A percentile compares a stretch with the other conserved stretches of the same genome.
phyloP scores from a whole-genome alignment of 2,888 invertebrate species.

The Melolontha melolontha region DNA sequence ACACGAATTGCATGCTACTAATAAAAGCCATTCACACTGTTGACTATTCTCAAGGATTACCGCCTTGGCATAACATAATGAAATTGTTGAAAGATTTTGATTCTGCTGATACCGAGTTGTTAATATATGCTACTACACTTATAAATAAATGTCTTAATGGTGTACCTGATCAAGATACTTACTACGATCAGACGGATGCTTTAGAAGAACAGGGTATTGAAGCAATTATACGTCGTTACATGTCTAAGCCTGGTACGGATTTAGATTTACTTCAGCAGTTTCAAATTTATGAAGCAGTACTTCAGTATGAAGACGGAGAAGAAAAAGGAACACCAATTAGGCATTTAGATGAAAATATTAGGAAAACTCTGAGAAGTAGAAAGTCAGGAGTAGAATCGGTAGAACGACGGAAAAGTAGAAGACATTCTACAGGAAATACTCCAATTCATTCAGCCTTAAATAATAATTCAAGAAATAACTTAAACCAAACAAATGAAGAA shows the following conservation, averaged over 20 bases:
- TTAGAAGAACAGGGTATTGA: conserved; percentile 95
- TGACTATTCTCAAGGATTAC: conserved; percentile 76
- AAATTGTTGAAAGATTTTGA: conserved; percentile 93
- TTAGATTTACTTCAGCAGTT: conserved; percentile 93
- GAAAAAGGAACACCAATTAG: conserved; percentile 74
- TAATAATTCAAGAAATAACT: conserved; percentile 54
- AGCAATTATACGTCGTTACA: conserved; percentile 86
- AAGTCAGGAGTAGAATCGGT: conserved; percentile 72
- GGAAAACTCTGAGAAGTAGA: conserved; percentile 80
- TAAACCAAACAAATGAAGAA: conserved; percentile 55
- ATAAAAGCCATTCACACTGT: conserved; percentile 90
- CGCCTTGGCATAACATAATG: conserved; percentile 72
- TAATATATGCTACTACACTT: conserved; percentile 95
- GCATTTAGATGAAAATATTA: conserved; percentile 75
- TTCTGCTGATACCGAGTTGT: conserved; percentile 94
- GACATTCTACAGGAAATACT: conserved; percentile 79
- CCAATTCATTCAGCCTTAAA: conserved; percentile 61
- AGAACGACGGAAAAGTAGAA: conserved; percentile 83
- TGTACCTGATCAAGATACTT: conserved; percentile 94
- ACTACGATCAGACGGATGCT: conserved; percentile 97
- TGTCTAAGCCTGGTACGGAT: conserved; percentile 93
- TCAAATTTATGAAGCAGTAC: conserved; percentile 94
- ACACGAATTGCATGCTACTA: conserved; percentile 91
- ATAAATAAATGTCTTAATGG: conserved; percentile 96
- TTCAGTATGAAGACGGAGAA: conserved; percentile 89